Conservation (phyloP, 2,888 invertebrate species). For the Stramonita haemastoma region DNA sequence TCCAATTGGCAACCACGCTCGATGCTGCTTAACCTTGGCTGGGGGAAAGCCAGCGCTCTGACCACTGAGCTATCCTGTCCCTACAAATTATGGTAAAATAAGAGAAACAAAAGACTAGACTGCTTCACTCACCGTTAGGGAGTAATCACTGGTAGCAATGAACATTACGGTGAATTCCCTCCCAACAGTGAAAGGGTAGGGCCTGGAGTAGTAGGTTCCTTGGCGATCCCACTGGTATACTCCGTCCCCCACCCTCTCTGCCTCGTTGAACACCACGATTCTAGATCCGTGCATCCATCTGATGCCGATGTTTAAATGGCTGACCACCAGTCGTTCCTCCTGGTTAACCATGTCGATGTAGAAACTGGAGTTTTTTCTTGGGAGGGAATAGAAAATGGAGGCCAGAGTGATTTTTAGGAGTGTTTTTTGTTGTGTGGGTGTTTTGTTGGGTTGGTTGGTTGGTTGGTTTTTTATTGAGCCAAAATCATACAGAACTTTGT, state of each 20-base stretch:
- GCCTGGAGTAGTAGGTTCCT: background rate
- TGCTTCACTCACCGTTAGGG: background rate
- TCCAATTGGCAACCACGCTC: no score
- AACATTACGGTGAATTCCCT: background rate
- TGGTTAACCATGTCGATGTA: background rate
- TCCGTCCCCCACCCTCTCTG: background rate
- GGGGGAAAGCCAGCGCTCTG: no score
- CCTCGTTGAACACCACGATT: background rate
- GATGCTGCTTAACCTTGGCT: no score
- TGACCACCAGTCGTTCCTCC: background rate
- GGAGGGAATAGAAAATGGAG: background rate
- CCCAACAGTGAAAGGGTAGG: background rate
- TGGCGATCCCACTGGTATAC: background rate
- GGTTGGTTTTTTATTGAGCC: no score
- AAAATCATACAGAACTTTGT: no score
- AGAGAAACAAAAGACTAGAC: no score
- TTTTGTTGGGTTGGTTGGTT: no score
- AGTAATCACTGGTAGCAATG: background rate
- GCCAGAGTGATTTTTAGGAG: no score
- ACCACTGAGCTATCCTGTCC: no score
- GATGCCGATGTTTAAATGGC: background rate
- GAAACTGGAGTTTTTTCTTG: background rate
- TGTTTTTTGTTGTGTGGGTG: no score
- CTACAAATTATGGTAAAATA: no score
- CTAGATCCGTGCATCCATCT: background rate